A percentile compares a stretch with the other conserved stretches of the same genome.
These are phyloP conservation scores for Cecropterus lyciades DNA, from an alignment of 1,140 invertebrate genomes.

Conservation along the genomic window DNA sequence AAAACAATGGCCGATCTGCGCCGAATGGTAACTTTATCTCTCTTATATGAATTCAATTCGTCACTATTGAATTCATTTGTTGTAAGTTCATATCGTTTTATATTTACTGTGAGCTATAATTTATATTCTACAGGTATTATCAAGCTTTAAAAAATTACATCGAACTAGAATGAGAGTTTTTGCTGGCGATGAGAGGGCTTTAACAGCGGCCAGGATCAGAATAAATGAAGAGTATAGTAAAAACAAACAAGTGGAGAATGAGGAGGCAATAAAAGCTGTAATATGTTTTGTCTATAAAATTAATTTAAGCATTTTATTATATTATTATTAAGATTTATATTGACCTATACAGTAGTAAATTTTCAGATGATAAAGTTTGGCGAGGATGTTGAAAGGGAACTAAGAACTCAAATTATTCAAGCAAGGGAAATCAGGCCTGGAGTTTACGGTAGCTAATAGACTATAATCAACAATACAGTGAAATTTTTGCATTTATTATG, in stretches of 20 bases:
- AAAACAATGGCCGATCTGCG: constrained; percentile 9
- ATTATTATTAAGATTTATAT: no score
- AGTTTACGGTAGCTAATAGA: constrained; percentile 82
- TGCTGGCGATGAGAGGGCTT: constrained; percentile 85
- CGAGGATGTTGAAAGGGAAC: constrained; percentile 86
- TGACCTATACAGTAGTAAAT: constrained; percentile 18
- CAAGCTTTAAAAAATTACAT: constrained; percentile 87
- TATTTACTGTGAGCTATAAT: not conserved
- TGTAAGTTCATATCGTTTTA: no score
- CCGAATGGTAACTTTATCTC: constrained; percentile 1
- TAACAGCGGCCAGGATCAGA: constrained; percentile 84
- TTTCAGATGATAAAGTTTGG: constrained; percentile 86
- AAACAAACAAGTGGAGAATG: constrained; percentile 84
- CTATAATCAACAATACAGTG: not conserved
- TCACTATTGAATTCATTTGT: no score
- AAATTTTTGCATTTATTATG: no score
- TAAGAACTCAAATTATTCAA: constrained; percentile 87
- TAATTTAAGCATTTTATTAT: not conserved
- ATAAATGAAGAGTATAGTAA: constrained; percentile 89
- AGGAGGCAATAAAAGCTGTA: constrained; percentile 84
- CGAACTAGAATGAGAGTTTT: constrained; percentile 86
- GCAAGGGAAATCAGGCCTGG: constrained; percentile 85
- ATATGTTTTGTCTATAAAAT: constrained; percentile 4
- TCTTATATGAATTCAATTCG: not conserved
- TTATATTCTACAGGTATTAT: constrained; percentile 83